These are phyloP conservation scores for Pseudomyrmex concolor DNA, from an alignment of 1,140 invertebrate species.

Conservation along the genomic window DNA sequence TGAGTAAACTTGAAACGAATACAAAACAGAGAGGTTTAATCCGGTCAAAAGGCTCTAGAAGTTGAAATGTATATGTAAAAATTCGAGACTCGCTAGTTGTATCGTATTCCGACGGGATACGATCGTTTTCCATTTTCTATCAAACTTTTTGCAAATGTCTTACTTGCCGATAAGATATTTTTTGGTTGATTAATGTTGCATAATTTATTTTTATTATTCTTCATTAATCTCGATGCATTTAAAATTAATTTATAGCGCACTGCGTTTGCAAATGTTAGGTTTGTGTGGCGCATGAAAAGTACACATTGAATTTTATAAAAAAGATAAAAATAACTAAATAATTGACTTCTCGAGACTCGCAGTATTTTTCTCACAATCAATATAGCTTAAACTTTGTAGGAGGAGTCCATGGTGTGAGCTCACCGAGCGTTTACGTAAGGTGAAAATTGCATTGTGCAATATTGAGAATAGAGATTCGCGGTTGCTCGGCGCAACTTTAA, in stretches of 20 bases:
- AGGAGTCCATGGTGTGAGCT: background rate
- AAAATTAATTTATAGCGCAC: background rate
- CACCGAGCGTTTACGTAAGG: conserved; percentile 65
- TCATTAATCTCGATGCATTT: background rate
- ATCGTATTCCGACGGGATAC: too few species aligned
- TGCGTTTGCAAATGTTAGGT: background rate
- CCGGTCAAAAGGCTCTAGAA: conserved; percentile 10
- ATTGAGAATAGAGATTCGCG: conserved; percentile 76
- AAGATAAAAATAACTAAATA: background rate
- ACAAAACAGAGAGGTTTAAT: conserved; percentile 58
- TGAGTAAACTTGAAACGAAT: conserved; percentile 46
- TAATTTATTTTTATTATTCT: background rate
- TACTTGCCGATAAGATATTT: background rate
- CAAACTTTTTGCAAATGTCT: conserved; percentile 15
- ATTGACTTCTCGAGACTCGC: background rate
- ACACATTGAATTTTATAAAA: conserved; percentile 11
- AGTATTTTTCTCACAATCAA: background rate
- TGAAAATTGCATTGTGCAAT: conserved; percentile 83
- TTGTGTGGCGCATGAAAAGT: too few species aligned
- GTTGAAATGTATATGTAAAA: conserved; percentile 34
- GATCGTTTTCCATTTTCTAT: background rate
- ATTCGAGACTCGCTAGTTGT: background rate
- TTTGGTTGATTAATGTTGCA: background rate
- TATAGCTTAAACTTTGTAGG: background rate
- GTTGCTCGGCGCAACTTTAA: conserved; percentile 63